Evolutionary conservation across 2,113 vertebrate species (phyloP), one percentile per base, ranked within the genome.

Genomic region (Strix uralensis): DNA sequence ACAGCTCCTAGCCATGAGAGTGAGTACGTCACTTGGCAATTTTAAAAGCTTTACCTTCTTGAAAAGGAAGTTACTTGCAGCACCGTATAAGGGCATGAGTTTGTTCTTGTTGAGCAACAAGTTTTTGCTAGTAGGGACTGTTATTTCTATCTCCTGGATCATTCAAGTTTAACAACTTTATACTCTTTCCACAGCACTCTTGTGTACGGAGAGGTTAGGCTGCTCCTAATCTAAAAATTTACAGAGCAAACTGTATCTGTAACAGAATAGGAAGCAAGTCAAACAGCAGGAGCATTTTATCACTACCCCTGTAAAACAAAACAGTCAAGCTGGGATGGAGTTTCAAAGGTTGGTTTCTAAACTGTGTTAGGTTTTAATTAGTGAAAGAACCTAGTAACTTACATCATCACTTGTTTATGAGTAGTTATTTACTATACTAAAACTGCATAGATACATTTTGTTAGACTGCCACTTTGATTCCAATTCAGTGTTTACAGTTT

Each of bases 1-100:
- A 63, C 67, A 94, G 69, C 55, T 81, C 18, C 57, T 69, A 94
- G 70, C 75, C 82, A 92, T 59, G 89, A 86, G 78, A 95, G 72
- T 79, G 74, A 94, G 58, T 80, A 79, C 3, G 40, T 97, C 79
- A 88, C 69, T 97, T 88, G 65, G 94, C 81, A 97, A 8, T 65
- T 77, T 92, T 78, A 95, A 96, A 94, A 67, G 42, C 38, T 96
- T 88, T 94, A 92, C 90, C 74, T 95, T 82, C 71, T 59, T 89
- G 61, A 47, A 93, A 89, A 73, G 57, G 15, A 44, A 77, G 25
- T 69, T 57, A 73, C 38, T 97, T 92, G 79, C 89, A 58, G 49
- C 80, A 82, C 96, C 71, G 52, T 97, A 83, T 92, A 97, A 95
- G 97, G 96, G 54, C 86, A 94, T 55, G 21, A 93, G 46, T 42